Evolutionary conservation across 37 sponge, comb jelly and placozoan species (phyloP).

Genomic region (Diacarnus erythraeanus): DNA sequence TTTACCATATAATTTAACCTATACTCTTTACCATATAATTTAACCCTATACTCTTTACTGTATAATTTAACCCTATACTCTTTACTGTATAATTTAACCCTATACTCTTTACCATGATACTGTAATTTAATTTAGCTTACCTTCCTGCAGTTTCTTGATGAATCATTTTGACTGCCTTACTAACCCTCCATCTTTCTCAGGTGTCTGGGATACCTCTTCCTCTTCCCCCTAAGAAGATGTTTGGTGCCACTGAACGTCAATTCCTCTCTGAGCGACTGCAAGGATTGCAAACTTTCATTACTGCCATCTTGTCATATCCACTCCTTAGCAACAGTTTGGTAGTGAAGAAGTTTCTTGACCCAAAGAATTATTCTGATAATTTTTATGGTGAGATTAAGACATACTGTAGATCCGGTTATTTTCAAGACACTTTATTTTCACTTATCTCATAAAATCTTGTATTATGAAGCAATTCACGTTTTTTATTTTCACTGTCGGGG

Average conservation of each 20-base stretch:
- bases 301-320: constrained; percentile 44
- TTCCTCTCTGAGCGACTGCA: constrained; percentile 63
- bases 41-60: too few species aligned
- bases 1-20: too few species aligned
- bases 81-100: too few species aligned
- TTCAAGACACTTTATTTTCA: too few species aligned
- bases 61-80: too few species aligned
- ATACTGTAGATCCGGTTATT: too few species aligned
- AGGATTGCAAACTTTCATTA: constrained; percentile 59
- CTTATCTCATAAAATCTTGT: too few species aligned
- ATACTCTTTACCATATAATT: too few species aligned
- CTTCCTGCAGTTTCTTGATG: not conserved
- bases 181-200: constrained; percentile 19
- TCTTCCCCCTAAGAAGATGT: constrained; percentile 85
- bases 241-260: constrained; percentile 64
- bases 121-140: not conserved
- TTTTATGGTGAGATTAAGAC: constrained; percentile 60
- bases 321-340: constrained; percentile 31
- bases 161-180: not conserved
- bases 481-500: too few species aligned
- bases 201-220: constrained; percentile 45
- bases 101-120: not conserved
- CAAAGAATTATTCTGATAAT: constrained; percentile 51
- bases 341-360: constrained; percentile 74
- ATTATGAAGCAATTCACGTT: too few species aligned